Evolutionary conservation across 2,888 invertebrate genomes (phyloP), one percentile per base, ranked within the genome.

Genomic region (Acanthosepion lycidas): DNA sequence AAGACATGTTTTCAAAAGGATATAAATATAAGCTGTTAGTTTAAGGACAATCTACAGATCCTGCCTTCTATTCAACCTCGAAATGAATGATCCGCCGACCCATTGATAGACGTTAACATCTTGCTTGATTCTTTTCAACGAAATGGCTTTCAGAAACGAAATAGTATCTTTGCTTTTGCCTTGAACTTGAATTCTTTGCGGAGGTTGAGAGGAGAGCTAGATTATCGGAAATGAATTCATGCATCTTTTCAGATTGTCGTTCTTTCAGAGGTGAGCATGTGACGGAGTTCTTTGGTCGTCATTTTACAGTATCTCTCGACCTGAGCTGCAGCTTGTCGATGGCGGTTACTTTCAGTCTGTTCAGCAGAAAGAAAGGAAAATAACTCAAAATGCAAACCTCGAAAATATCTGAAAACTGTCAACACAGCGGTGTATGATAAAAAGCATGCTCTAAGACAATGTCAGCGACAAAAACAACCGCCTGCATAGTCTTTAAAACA

Each of bases 1-100:
- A 78, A 78, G 78, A 78, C n/a, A 78, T 78, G 78, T 78, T 78
- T 78, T 78, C 78, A 78, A 78, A 78, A 18, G 78, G n/a, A 15
- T 78, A 78, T 78, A 33, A n/a, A 78, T 78, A 78, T 78, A 78
- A 78, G 78, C 78, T 78, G n/a, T 78, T 78, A 78, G 78, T 78
- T 78, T 78, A 78, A 78, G 78, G 78, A 78, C 78, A 78, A 78
- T 78, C 78, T 78, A 15, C 78, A 78, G 78, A 78, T 78, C 78
- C 78, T 78, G 78, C 12, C n/a, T 78, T 78, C 78, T 78, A 78
- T 78, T 78, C 78, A 78, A 78, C 78, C n/a, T 33, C n/a, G 78
- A 78, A 78, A 78, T n/a, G 78, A 78, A 78, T 78, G 78, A 78
- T 33, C 78, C n/a, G 12, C 78, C n/a, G 78, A 33, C 78, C n/a